Conservation (phyloP, 2,113 vertebrate species). For the Neoarius graeffei region DNA sequence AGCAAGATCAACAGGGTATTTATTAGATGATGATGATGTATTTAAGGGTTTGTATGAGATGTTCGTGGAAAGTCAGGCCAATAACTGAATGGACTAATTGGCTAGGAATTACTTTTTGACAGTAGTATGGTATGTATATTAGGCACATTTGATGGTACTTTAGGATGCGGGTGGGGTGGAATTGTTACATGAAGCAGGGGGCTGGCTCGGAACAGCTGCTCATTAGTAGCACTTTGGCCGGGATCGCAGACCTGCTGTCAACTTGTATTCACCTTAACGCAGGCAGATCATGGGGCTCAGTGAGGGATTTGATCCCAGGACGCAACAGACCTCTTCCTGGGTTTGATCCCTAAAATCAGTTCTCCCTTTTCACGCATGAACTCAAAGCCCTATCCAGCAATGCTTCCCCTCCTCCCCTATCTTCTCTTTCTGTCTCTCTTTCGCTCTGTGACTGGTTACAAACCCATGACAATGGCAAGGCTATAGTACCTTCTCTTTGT, state of each 20-base stretch:
- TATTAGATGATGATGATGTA: not conserved
- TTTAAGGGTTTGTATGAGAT: not conserved
- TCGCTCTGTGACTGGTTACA: conserved; percentile 56
- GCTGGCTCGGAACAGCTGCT: conserved; percentile 33
- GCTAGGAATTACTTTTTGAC: not conserved
- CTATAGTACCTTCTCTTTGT: conserved; percentile 72
- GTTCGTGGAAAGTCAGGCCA: not conserved
- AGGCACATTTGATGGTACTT: conserved; percentile 13
- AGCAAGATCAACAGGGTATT: not conserved
- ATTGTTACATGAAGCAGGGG: conserved; percentile 30
- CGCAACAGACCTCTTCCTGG: conserved; percentile 72
- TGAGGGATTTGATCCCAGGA: conserved; percentile 64
- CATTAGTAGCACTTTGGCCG: conserved; percentile 51
- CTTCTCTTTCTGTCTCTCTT: conserved; percentile 36
- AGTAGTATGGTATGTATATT: conserved; percentile 20
- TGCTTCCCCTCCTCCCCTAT: conserved; percentile 31
- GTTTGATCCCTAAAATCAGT: conserved; percentile 74
- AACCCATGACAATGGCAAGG: conserved; percentile 62
- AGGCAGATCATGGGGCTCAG: conserved; percentile 74
- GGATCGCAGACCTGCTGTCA: conserved; percentile 35
- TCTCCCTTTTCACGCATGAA: conserved; percentile 77
- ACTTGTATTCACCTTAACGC: conserved; percentile 68
- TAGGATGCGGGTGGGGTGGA: conserved; percentile 30
- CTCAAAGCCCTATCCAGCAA: conserved; percentile 68
- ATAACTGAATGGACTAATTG: not conserved